Evolutionary conservation across 2,113 vertebrate species (phyloP).

Genomic region (Axis porcinus): DNA sequence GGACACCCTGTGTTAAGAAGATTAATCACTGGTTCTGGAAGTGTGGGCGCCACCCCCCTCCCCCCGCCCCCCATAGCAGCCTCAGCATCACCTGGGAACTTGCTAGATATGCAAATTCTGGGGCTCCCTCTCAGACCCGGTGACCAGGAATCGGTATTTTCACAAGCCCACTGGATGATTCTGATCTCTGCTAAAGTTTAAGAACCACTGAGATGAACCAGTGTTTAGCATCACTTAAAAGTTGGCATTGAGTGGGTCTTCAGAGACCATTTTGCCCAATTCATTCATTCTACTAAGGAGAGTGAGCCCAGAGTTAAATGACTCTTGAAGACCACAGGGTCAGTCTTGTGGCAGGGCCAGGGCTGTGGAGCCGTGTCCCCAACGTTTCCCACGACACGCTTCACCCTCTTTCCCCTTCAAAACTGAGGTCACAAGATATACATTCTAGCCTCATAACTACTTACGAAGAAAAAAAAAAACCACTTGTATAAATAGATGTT

Average conservation of each 20-base stretch:
- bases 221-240: neutral
- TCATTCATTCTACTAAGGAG: neutral
- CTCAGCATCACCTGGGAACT: neutral
- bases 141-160: neutral
- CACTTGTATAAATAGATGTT: neutral
- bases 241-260: neutral
- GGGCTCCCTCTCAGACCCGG: neutral
- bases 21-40: neutral
- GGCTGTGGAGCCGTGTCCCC: neutral
- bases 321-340: neutral
- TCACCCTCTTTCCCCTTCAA: neutral
- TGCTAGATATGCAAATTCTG: neutral
- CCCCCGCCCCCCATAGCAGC: rapidly evolving
- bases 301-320: neutral
- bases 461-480: neutral
- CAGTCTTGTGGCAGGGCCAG: neutral
- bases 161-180: neutral
- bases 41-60: neutral
- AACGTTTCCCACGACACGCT: neutral
- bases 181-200: neutral
- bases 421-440: neutral
- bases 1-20: neutral
- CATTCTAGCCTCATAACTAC: neutral
- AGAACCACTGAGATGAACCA: neutral
- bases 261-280: neutral